phyloP scores from a whole-genome alignment of 2,113 vertebrate species.

The Dicerorhinus sumatrensis region DNA sequence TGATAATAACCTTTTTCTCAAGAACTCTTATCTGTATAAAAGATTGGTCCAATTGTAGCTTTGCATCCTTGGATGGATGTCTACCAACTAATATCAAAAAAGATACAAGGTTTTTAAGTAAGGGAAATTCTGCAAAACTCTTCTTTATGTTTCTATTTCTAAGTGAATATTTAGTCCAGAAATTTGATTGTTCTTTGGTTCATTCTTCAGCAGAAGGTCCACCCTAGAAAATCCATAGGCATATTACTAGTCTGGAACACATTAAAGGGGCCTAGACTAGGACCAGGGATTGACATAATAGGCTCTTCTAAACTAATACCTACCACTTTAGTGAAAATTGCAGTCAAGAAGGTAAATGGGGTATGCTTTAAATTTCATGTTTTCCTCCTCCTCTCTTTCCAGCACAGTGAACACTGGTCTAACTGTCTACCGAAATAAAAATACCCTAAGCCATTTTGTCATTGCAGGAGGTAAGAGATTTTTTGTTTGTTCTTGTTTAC shows the following conservation, averaged over 20 bases:
- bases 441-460: conserved; percentile 88
- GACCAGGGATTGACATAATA: not conserved
- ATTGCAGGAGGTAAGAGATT: conserved; percentile 92
- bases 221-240: not conserved
- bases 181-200: conserved; percentile 5
- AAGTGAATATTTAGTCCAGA: not conserved
- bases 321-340: conserved; percentile 10
- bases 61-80: not conserved
- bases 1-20: conserved; percentile 5
- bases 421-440: conserved; percentile 91
- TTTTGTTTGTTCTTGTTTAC: not conserved
- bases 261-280: not conserved
- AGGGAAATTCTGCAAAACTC: conserved; percentile 4
- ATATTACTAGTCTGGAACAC: not conserved
- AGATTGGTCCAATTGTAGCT: not conserved
- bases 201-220: not conserved
- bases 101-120: not conserved
- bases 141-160: conserved; percentile 11
- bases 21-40: not conserved
- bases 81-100: not conserved
- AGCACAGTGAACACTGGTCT: conserved; percentile 92
- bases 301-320: not conserved
- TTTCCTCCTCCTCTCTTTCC: conserved; percentile 11
- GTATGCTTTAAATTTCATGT: not conserved
- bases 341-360: not conserved